A percentile compares a stretch with the other conserved stretches of the same genome.
phyloP scores from a whole-genome alignment of 2,888 invertebrate genomes.

The Griposia aprilina region DNA sequence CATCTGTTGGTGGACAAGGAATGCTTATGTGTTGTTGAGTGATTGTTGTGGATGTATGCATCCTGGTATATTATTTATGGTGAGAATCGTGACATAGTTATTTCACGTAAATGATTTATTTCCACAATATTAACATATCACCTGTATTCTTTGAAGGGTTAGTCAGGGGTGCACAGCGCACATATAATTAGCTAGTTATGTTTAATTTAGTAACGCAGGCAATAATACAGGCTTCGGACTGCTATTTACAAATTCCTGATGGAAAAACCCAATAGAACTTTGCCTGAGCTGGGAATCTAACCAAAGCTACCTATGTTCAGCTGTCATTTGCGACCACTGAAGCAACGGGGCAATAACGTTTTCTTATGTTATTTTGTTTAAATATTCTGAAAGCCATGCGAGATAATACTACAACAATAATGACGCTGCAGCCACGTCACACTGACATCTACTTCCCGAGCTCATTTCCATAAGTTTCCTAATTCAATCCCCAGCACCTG shows the following conservation, averaged over 20 bases:
- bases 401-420: neutral
- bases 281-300: neutral
- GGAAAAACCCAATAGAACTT: neutral
- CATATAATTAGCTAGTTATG: neutral
- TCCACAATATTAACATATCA: neutral
- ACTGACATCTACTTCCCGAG: neutral
- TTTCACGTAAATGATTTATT: neutral
- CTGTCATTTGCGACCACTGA: neutral
- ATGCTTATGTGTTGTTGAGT: slow-evolving; percentile 44
- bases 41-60: slow-evolving; percentile 24
- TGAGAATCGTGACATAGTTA: neutral
- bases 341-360: too few relatives aligned
- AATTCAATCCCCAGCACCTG: slow-evolving; percentile 23
- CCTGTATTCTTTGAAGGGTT: neutral
- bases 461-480: slow-evolving; percentile 18
- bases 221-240: neutral
- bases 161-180: too few relatives aligned
- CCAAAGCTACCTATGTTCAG: neutral
- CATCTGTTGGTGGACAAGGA: slow-evolving; percentile 42
- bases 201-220: neutral
- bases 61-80: too few relatives aligned
- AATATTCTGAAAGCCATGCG: neutral
- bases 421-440: neutral
- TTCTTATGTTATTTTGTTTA: neutral
- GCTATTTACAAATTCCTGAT: neutral